Base-by-base conservation (phyloP, 2,113 vertebrate species). In the Calypte anna region DNA sequence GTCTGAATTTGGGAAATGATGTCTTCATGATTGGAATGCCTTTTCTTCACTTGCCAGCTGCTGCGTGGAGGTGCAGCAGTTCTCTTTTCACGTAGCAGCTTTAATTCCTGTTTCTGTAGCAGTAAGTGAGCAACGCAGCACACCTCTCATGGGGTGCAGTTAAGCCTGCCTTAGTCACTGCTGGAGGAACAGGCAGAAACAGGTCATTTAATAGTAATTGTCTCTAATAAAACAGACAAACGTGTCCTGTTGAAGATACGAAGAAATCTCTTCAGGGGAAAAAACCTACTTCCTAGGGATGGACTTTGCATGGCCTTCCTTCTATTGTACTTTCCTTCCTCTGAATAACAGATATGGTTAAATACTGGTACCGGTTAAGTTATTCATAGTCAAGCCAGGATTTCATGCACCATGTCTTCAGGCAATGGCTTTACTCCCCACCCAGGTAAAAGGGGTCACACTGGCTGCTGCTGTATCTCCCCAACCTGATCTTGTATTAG, bases 281-380 rank as follows among this genome's bases (percentile, higher is more conserved):
- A 83, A 79, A 73, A 43, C 24, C 15, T 76, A 10, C 62, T 92
- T 85, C 67, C 82, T 82, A 80, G 53, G 78, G 31, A 79, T 82
- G 81, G 81, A 43, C 50, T 89, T 79, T 54, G 31, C 25, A 3
- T 59, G 72, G 70, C 85, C 87, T 97, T 95, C 89, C 82, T 92
- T 87, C 74, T 59, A 82, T 94, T 96, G 89, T 92, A n/a, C 23
- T 76, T 93, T 43, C 18, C 21, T 95, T 94, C 82, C 90, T 85
- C 87, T 58, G 58, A 78, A 58, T 91, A 74, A 79, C n/a, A 64
- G 54, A 57, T 81, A 81, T 0, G 33, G 43, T 51, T 88, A 79
- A 76, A 40, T 92, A 58, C 58, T 93, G 58, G 30, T 75, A 10
- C 24, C 7, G 31, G 55, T 36, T 17, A 31, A n/a, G 82, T 58